Conservation (phyloP, 30 jellyfish, hydroid and myxozoan species). For the Aurelia aurita region DNA sequence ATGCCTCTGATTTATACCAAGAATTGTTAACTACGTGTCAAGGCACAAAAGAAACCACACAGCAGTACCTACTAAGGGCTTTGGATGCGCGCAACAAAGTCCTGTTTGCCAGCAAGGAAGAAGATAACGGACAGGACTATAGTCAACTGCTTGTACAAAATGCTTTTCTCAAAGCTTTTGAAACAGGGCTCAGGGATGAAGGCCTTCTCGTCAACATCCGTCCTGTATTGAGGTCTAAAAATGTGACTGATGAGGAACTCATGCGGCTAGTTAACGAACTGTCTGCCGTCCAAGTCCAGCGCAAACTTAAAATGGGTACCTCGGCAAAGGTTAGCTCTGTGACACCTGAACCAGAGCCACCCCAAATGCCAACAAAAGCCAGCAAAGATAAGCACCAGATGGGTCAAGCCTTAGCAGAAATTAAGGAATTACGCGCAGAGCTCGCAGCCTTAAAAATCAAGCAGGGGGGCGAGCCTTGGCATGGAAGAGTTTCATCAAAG, state of each 20-base stretch:
- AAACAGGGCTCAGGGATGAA: slow-evolving; percentile 1
- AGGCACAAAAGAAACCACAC: slow-evolving; percentile 9
- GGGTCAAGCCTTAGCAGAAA: slow-evolving; percentile 12
- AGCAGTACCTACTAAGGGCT: background rate
- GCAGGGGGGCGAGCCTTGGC: background rate
- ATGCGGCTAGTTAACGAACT: slow-evolving; percentile 14
- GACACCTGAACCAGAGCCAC: too few species aligned
- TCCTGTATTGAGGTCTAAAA: slow-evolving; percentile 1
- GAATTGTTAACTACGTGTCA: slow-evolving; percentile 1
- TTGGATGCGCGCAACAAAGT: slow-evolving; percentile 10
- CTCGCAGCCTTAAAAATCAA: background rate
- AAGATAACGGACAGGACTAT: slow-evolving; percentile 5
- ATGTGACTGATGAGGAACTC: slow-evolving; percentile 9
- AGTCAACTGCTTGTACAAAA: background rate
- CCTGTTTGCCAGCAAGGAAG: slow-evolving; percentile 31
- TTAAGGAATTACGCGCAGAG: slow-evolving; percentile 19
- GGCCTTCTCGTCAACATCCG: background rate
- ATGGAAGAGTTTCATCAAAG: background rate
- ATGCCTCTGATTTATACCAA: slow-evolving; percentile 6
- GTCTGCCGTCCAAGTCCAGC: slow-evolving; percentile 1
- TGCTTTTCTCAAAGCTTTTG: slow-evolving; percentile 8
- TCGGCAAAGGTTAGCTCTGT: too few species aligned
- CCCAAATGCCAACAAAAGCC: background rate
- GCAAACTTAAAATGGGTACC: background rate
- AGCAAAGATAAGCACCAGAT: background rate